These are phyloP conservation scores for Phaetusa simplex DNA, from an alignment of 2,113 vertebrate species.

Conservation along the genomic window DNA sequence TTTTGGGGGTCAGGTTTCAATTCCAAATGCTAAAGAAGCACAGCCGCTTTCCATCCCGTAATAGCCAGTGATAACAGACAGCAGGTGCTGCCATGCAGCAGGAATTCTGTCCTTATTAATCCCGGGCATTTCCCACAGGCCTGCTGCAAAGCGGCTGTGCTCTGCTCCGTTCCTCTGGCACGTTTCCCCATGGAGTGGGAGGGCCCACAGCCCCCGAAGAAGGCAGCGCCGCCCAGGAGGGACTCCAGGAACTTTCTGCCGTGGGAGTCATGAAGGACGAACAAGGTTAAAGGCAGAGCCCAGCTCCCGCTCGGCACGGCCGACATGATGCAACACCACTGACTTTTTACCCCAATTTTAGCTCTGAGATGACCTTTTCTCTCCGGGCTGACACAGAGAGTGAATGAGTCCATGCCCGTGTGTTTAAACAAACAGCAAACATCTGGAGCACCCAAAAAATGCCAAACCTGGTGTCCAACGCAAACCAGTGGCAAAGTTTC, in stretches of 20 bases:
- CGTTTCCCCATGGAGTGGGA: accelerated
- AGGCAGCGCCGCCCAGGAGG: not conserved
- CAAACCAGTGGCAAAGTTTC: not conserved
- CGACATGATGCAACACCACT: not conserved
- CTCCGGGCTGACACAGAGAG: not conserved
- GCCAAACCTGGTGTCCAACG: accelerated
- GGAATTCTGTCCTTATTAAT: not conserved
- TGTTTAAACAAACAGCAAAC: not conserved
- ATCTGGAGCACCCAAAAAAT: not conserved
- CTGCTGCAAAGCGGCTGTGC: not conserved
- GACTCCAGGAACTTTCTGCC: not conserved
- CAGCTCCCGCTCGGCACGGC: not conserved
- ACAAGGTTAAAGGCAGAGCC: not conserved
- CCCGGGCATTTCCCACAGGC: not conserved
- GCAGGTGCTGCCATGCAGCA: not conserved
- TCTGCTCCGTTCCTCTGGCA: not conserved
- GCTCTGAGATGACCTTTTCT: not conserved
- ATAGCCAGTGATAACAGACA: not conserved
- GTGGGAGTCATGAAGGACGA: not conserved
- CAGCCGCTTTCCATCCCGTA: not conserved
- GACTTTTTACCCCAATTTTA: not conserved
- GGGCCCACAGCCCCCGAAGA: not conserved
- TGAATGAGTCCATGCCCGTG: accelerated
- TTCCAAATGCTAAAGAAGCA: not conserved
- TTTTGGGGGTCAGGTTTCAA: not conserved